Conservation (phyloP, 1,140 invertebrate species). For the Lepidurus apus region DNA sequence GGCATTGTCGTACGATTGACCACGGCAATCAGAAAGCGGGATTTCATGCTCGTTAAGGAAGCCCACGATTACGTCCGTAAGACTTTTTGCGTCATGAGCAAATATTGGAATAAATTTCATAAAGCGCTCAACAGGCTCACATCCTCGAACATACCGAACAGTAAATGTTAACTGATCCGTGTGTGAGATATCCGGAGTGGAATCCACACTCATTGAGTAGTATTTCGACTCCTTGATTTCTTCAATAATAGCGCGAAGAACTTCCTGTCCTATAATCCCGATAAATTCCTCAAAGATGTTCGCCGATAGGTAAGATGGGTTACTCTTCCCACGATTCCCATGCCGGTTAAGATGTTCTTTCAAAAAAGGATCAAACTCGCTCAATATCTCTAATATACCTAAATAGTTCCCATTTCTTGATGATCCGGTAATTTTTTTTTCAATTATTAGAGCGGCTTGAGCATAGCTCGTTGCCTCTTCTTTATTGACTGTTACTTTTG, state of each 20-base stretch:
- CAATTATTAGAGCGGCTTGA: too few species aligned
- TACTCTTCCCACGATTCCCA: slow-evolving; percentile 36
- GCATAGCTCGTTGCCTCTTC: too few species aligned
- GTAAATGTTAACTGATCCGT: slow-evolving; percentile 35
- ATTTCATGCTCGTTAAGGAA: slow-evolving; percentile 36
- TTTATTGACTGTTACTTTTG: too few species aligned
- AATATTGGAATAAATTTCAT: slow-evolving; percentile 36
- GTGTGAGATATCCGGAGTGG: slow-evolving; percentile 36
- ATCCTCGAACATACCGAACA: slow-evolving; percentile 32
- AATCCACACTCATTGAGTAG: slow-evolving; percentile 35
- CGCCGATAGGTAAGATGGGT: slow-evolving; percentile 41
- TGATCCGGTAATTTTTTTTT: slow-evolving; percentile 36
- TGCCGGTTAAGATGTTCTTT: slow-evolving; percentile 37
- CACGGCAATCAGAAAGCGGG: slow-evolving; percentile 39
- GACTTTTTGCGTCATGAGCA: slow-evolving; percentile 34
- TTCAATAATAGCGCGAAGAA: slow-evolving; percentile 30
- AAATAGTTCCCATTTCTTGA: slow-evolving; percentile 40
- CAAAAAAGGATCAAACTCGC: slow-evolving; percentile 42
- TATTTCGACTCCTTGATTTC: slow-evolving; percentile 33
- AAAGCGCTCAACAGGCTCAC: slow-evolving; percentile 35
- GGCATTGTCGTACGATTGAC: slow-evolving; percentile 44
- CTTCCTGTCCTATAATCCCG: neutral
- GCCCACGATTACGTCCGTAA: slow-evolving; percentile 35
- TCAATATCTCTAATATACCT: neutral
- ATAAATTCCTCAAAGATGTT: slow-evolving; percentile 44